Evolutionary conservation across 64 coral and sea anemone genomes (phyloP).

Genomic region (Trachythela sp.): DNA sequence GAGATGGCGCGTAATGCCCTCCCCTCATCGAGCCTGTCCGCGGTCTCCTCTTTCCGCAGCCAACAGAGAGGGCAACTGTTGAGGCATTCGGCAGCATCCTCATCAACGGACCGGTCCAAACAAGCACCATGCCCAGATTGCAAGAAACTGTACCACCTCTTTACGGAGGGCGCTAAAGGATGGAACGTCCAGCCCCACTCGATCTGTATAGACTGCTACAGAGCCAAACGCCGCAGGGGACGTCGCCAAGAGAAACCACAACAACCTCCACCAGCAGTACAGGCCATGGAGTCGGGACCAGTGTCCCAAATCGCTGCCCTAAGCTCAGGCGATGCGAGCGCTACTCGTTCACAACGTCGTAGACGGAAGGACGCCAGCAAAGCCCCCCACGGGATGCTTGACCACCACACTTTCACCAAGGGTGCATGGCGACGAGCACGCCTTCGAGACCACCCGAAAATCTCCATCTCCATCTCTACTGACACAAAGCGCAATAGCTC

Average conservation of each 20-base stretch:
- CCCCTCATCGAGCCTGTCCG: background rate
- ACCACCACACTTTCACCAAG: constrained; percentile 51
- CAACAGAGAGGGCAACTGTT: background rate
- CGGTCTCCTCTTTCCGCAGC: background rate
- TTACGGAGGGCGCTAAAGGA: background rate
- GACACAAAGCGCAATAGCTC: too few species aligned
- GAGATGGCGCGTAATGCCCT: too few species aligned
- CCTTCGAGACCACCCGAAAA: too few species aligned
- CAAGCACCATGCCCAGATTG: constrained; percentile 13
- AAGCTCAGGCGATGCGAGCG: background rate
- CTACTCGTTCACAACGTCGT: too few species aligned
- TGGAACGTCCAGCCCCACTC: constrained; percentile 20
- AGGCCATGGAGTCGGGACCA: constrained; percentile 40
- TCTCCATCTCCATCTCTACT: too few species aligned
- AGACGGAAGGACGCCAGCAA: background rate
- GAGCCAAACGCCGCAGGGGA: background rate
- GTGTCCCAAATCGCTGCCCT: constrained; percentile 48
- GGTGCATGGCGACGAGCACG: constrained; percentile 48
- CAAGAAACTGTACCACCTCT: background rate
- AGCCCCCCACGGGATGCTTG: constrained; percentile 21
- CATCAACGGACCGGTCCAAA: background rate
- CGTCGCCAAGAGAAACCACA: background rate
- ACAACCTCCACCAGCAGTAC: background rate
- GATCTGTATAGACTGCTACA: constrained; percentile 48
- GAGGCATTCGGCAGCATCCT: background rate